Conservation (phyloP, 35 echinoderm and acorn worm species). For the Apostichopus californicus region DNA sequence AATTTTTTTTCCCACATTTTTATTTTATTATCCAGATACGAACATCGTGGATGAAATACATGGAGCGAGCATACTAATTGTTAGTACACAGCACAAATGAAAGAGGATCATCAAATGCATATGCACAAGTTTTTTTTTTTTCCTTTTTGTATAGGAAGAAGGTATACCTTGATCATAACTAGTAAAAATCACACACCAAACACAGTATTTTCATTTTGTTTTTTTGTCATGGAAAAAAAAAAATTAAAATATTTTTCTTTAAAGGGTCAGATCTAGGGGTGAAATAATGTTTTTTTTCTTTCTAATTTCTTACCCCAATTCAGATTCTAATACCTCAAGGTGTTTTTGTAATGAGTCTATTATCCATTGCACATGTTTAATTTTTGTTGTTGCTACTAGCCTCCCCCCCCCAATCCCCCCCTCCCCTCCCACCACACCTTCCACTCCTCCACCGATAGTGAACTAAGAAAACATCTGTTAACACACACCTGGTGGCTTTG, state of each 20-base stretch:
- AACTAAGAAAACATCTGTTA: too few relatives aligned
- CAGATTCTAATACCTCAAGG: background rate
- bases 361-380: background rate
- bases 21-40: slow-evolving; percentile 31
- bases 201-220: background rate
- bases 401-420: too few relatives aligned
- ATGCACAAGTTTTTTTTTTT: background rate
- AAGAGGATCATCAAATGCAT: slow-evolving; percentile 9
- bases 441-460: too few relatives aligned
- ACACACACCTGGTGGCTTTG: too few relatives aligned
- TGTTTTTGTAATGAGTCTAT: background rate
- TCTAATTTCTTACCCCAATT: background rate
- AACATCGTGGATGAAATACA: slow-evolving; percentile 37
- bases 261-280: background rate
- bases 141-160: slow-evolving; percentile 16
- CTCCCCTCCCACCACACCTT: background rate
- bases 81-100: slow-evolving; percentile 40
- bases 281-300: background rate
- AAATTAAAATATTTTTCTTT: background rate
- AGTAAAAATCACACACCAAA: background rate
- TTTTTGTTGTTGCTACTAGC: too few relatives aligned
- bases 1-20: background rate
- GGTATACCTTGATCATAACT: background rate
- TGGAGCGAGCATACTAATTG: slow-evolving; percentile 35
- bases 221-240: background rate